Evolutionary conservation across 2,888 invertebrate genomes (phyloP), one percentile per base, ranked within the genome.

Genomic region (Machimus atricapillus): DNA sequence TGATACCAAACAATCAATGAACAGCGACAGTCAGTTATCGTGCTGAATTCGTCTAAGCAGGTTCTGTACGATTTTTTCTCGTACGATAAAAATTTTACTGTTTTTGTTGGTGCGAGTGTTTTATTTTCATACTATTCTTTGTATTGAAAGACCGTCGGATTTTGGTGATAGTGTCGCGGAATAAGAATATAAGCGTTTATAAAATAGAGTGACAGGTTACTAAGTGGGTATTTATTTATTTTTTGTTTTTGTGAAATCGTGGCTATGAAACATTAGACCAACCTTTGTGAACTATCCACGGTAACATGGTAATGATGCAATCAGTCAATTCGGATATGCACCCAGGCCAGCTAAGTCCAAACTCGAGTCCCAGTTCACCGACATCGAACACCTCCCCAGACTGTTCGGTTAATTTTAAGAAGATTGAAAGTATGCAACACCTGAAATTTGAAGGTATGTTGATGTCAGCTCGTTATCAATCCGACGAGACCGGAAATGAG

Each of bases 231-330:
- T 31, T 31, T 31, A 31, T 31, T 31, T 31, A 31, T 46, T 46
- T 34, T 0, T 43, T 16, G 27, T 27, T 2, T 23, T 78, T 46
- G 31, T 31, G 31, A 78, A 19, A 23, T 46, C 9, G 81, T 81
- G 81, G 14, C 43, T 46, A 81, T 81, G 52, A 52, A 81, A 23
- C 56, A 31, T 46, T 81, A 81, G 56, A 52, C 12, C 31, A 23
- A 52, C 37, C 34, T 78, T 34, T 23, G 9, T 19, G n/a, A 76
- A 40, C 27, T 34, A 34, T 27, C n/a, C n/a, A 74, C 81, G 27
- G 52, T 89, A 89, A 87, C 89, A 93, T 93, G 93, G 93, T 93
- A 91, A 93, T 93, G 93, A 90, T 93, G 90, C 93, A 92, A 89
- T 91, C 93, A 89, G 89, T 91, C 89, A 90, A 91, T 90, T 89